phyloP scores from a whole-genome alignment of 2,888 invertebrate genomes.

The Choristoneura rosaceana region DNA sequence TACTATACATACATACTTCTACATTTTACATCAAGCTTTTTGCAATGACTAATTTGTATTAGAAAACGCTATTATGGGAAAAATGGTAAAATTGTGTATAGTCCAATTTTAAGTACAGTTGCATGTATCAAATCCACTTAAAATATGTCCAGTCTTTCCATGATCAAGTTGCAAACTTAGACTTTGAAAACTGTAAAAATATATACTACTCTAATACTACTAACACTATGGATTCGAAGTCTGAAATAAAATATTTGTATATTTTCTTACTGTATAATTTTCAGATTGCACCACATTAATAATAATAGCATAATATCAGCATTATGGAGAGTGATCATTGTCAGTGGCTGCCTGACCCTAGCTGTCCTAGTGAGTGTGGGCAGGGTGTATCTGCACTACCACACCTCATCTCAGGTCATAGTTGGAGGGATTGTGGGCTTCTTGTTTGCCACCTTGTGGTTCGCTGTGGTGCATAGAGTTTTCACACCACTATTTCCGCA shows the following conservation, averaged over 20 bases:
- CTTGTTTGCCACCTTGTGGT: conserved; percentile 92
- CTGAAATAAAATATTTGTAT: not conserved
- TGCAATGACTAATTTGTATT: not conserved
- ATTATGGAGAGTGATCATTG: conserved; percentile 89
- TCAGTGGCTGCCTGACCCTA: conserved; percentile 85
- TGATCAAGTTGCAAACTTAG: too few relatives aligned
- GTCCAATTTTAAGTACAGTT: not conserved
- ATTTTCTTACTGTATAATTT: conserved; percentile 46
- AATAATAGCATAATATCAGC: conserved; percentile 91
- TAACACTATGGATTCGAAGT: too few relatives aligned
- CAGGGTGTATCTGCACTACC: conserved; percentile 95
- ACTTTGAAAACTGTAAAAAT: too few relatives aligned
- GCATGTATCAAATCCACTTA: too few relatives aligned
- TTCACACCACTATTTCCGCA: conserved; percentile 94
- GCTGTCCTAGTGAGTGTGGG: conserved; percentile 87
- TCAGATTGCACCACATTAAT: conserved; percentile 93
- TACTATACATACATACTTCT: not conserved
- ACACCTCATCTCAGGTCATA: conserved; percentile 92
- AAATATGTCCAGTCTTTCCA: too few relatives aligned
- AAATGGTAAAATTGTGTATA: not conserved
- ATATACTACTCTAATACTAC: too few relatives aligned
- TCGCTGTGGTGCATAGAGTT: conserved; percentile 90
- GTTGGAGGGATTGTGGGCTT: conserved; percentile 91
- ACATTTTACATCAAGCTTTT: not conserved
- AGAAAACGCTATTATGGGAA: not conserved